Base-by-base conservation (phyloP, 2,797 vertebrate genomes). In the Brotula barbata region DNA sequence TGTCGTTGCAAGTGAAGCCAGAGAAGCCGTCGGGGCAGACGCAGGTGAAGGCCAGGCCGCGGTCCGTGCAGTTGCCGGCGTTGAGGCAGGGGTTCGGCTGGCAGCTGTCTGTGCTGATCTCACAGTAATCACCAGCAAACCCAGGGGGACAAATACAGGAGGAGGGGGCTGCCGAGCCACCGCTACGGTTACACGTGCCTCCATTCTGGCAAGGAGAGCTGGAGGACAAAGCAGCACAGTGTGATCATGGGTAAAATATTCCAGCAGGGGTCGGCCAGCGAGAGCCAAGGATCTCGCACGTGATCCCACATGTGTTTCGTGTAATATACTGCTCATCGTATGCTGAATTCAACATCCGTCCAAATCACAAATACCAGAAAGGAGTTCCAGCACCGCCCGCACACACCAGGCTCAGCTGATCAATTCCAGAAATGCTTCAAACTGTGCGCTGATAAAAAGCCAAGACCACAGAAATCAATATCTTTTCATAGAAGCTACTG, bases 141-240 rank as follows among this genome's bases (percentile, higher is more conserved):
- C 94, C 94, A 12, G 90, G 71, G 51, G 90, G 90, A 71, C 96
- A 99, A 22, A 91, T 65, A 51, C 96, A 98, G 78, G 93, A 91
- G 17, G 91, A 81, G 1, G 79, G 80, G 7, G 83, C 61, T 12
- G 91, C 91, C 56, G 78, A 87, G 10, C 90, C 92, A 4, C 87
- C 85, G 0, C 85, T 75, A 7, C 94, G 93, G 12, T 84, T 21
- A 1, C 96, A 98, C 0, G 91, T 93, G 58, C 96, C 96, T 61
- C 95, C 93, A 1, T 98, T 95, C 83, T 94, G 94, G 79, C 97
- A 99, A 43, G 92, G 93, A 76, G 94, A 95, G 1, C 92, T 93
- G 60, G 28, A 77, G 76, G 81, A 77, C 64, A 85, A 71, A 82
- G 61, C 28, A 61, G 50, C 46, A 58, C 12, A 54, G 6, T 19